phyloP scores from a whole-genome alignment of 2,888 invertebrate genomes.

The Chalcis sispes region DNA sequence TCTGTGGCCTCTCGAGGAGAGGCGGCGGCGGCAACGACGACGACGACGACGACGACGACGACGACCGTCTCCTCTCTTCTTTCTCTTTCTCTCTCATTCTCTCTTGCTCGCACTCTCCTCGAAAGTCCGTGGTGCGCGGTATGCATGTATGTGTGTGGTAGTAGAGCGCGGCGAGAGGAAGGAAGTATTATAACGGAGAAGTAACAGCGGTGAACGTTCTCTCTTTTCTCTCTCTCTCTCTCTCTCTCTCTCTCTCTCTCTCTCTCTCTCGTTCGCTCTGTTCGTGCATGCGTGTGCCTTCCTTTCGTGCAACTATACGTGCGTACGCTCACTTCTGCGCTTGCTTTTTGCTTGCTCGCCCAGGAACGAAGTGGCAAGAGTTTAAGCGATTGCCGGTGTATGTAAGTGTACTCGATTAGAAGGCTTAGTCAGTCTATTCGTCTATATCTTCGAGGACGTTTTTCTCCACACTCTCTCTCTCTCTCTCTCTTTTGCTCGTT shows the following conservation, averaged over 20 bases:
- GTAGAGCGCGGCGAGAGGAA: constrained; percentile 36
- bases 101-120: constrained; percentile 8
- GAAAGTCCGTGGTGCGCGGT: background rate
- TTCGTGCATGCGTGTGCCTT: background rate
- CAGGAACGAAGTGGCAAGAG: too few relatives aligned
- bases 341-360: background rate
- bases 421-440: too few relatives aligned
- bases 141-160: too few relatives aligned
- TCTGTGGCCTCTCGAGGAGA: constrained; percentile 13
- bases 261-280: constrained; percentile 2
- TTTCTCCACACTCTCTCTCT: too few relatives aligned
- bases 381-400: too few relatives aligned
- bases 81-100: constrained; percentile 32
- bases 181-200: constrained; percentile 55
- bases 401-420: too few relatives aligned
- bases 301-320: constrained; percentile 1
- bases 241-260: constrained; percentile 17
- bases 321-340: background rate
- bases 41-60: too few relatives aligned
- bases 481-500: background rate
- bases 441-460: too few relatives aligned
- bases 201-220: constrained; percentile 44
- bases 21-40: too few relatives aligned
- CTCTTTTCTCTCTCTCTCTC: constrained; percentile 21
- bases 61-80: constrained; percentile 3